Base-by-base conservation (phyloP, 2,113 vertebrate species). In the Diglossa brunneiventris region DNA sequence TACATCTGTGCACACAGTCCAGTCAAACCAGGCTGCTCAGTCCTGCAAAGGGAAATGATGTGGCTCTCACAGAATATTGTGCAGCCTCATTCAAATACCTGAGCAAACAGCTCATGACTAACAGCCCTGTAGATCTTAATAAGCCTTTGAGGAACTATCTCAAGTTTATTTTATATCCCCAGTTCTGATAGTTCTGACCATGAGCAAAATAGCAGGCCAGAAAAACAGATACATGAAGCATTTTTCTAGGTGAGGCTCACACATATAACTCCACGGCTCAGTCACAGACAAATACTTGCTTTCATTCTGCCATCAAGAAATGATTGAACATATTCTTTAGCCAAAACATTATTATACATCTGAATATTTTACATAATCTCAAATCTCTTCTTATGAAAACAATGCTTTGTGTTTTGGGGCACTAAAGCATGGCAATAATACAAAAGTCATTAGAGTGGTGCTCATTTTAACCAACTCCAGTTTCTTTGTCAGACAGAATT, bases 181-280 rank as follows among this genome's bases (percentile, higher is more conserved):
- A 7, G 14, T 72, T 61, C 26, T 50, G 44, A n/a, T 8, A 30
- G 47, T 50, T 84, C 47, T 75, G 33, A 35, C 41, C 27, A 50
- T 9, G 10, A 67, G 5, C 1, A 4, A 47, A 62, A 55, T 0
- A 77, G 24, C 24, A 78, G 10, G 9, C 9, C 39, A 41, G 2
- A 9, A 37, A 87, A 11, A 41, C 23, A 61, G 61, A 37, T 5
- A 13, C 20, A 28, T 6, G n/a, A 26, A 83, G 9, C 53, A 82
- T 93, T 83, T 70, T 74, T 87, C 64, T 58, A 89, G 66, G 81
- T 91, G 86, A 92, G 63, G 24, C 63, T 97, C 69, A 88, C 88
- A 96, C 39, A 61, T 44, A 11, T 33, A 85, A 93, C 2, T 64
- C 70, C 75, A 75, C 83, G 79, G 24, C 13, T 41, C 69, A 89